These are phyloP conservation scores for Gobio gobio DNA, from an alignment of 2,113 vertebrate species.

Conservation along the genomic window DNA sequence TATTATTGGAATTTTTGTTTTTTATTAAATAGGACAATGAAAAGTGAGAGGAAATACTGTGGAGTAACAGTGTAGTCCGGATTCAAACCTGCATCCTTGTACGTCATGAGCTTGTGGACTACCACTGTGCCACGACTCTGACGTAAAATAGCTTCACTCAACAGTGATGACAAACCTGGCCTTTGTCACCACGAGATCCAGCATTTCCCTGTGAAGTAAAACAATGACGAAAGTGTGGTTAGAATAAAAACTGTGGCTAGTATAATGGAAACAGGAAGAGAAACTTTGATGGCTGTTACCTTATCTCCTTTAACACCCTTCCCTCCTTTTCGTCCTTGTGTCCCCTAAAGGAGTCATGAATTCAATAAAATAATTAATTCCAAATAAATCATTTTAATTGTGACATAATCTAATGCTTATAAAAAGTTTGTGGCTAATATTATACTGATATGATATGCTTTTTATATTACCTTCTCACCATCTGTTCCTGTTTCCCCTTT, in stretches of 20 bases:
- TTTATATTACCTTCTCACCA: conserved; percentile 69
- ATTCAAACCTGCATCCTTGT: neutral
- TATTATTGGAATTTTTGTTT: too few species aligned
- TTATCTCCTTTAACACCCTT: conserved; percentile 73
- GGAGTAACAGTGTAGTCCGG: neutral
- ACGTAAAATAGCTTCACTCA: conserved; percentile 3
- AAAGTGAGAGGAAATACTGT: too few species aligned
- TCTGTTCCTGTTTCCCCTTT: conserved; percentile 77
- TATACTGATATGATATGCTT: neutral
- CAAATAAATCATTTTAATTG: neutral
- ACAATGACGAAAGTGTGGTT: conserved; percentile 48
- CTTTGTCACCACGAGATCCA: conserved; percentile 76
- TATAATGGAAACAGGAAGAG: conserved; percentile 49
- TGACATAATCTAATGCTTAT: neutral
- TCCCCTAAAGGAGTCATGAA: conserved; percentile 63
- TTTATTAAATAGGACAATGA: too few species aligned
- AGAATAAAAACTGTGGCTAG: neutral
- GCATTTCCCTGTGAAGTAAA: conserved; percentile 63
- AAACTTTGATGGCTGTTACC: conserved; percentile 61
- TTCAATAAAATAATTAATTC: neutral
- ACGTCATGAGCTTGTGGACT: neutral
- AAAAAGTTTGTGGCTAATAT: neutral
- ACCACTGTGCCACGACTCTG: neutral
- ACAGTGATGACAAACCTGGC: conserved; percentile 68
- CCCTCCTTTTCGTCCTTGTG: conserved; percentile 64